A percentile compares a stretch with the other conserved stretches of the same genome.
Conservation (phyloP, 2,797 vertebrate genomes). For the Zenarchopterus dispar region DNA sequence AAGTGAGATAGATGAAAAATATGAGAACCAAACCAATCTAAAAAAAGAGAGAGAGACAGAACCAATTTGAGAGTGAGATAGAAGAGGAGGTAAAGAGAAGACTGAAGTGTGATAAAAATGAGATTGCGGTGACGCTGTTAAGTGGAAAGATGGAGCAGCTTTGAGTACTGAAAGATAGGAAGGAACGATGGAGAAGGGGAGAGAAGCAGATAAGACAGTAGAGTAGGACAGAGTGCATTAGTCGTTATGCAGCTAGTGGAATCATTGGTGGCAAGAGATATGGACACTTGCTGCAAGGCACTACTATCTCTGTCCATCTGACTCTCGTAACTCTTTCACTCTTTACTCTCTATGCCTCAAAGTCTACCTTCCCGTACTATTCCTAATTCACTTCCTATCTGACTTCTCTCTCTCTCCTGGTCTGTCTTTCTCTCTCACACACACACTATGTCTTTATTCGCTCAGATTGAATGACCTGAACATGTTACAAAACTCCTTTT, state of each 20-base stretch:
- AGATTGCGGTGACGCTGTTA: slow-evolving; percentile 49
- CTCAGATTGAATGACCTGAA: slow-evolving; percentile 71
- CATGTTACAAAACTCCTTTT: slow-evolving; percentile 49
- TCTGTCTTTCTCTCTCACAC: slow-evolving; percentile 56
- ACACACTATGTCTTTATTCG: slow-evolving; percentile 70
- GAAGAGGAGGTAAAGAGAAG: slow-evolving; percentile 15
- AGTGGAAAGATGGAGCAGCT: slow-evolving; percentile 52
- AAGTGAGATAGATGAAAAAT: slow-evolving; percentile 15
- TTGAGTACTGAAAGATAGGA: slow-evolving; percentile 42
- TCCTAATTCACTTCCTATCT: slow-evolving; percentile 63
- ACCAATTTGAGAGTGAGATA: slow-evolving; percentile 22
- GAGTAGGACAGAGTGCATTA: slow-evolving; percentile 72
- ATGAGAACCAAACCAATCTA: slow-evolving; percentile 2
- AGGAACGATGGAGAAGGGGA: slow-evolving; percentile 35
- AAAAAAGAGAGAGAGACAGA: slow-evolving; percentile 5
- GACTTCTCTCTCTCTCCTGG: slow-evolving; percentile 45
- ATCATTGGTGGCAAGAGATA: slow-evolving; percentile 70
- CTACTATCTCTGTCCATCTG: slow-evolving; percentile 68
- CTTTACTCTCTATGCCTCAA: slow-evolving; percentile 50
- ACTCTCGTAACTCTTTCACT: slow-evolving; percentile 52
- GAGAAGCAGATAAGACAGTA: slow-evolving; percentile 64
- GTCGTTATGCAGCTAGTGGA: slow-evolving; percentile 65
- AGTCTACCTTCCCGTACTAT: slow-evolving; percentile 27
- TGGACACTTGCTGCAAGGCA: slow-evolving; percentile 67
- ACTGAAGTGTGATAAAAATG: slow-evolving; percentile 46